Percentiles rank a stretch among this genome's conserved stretches.
Evolutionary conservation across 2,888 invertebrate species (phyloP).

Genomic region (Campoletis raptor): DNA sequence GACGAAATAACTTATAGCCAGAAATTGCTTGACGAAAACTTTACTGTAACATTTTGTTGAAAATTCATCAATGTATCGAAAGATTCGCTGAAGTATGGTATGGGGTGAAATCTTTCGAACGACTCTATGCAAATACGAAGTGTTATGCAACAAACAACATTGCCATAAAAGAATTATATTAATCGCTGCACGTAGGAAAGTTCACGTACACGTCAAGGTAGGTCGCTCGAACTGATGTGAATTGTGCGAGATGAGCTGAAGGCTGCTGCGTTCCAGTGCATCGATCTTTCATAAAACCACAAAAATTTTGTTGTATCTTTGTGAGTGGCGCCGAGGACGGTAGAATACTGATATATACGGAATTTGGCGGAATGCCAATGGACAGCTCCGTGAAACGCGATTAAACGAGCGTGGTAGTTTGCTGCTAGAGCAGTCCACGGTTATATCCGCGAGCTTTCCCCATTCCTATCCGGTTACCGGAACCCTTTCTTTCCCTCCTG

Average conservation of each 20-base stretch:
- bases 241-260: slow-evolving; percentile 14
- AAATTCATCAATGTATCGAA: background rate
- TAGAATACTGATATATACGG: slow-evolving; percentile 29
- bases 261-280: slow-evolving; percentile 65
- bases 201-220: background rate
- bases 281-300: slow-evolving; percentile 69
- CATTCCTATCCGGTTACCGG: slow-evolving; percentile 51
- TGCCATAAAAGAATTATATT: background rate
- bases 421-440: slow-evolving; percentile 5
- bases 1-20: background rate
- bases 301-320: slow-evolving; percentile 73
- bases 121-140: background rate
- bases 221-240: slow-evolving; percentile 1
- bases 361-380: slow-evolving; percentile 73
- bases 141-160: background rate
- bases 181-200: background rate
- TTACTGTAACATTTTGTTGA: background rate
- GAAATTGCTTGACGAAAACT: background rate
- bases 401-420: slow-evolving; percentile 61
- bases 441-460: slow-evolving; percentile 41
- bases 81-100: background rate
- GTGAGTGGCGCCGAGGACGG: slow-evolving; percentile 17
- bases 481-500: slow-evolving; percentile 51
- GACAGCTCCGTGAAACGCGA: slow-evolving; percentile 68
- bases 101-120: background rate